These are phyloP conservation scores for Psephotus haematonotus DNA, from an alignment of 2,113 vertebrate genomes.

Conservation along the genomic window DNA sequence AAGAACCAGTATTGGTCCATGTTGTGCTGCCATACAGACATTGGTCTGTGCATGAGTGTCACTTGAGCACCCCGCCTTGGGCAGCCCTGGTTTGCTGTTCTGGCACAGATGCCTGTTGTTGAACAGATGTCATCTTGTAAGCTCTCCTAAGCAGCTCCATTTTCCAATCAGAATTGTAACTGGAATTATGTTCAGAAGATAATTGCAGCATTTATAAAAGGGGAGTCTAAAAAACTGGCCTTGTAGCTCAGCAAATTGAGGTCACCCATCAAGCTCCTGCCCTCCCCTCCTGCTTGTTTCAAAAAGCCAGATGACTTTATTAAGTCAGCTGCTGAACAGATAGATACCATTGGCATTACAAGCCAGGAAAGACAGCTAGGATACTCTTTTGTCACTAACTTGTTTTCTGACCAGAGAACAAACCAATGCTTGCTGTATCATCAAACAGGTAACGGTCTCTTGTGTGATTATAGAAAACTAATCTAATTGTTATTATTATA, in stretches of 20 bases:
- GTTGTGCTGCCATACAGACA: background rate
- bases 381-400: constrained; percentile 21
- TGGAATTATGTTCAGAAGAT: constrained; percentile 66
- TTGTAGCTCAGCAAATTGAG: constrained; percentile 37
- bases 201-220: constrained; percentile 58
- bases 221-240: constrained; percentile 29
- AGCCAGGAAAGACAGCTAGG: constrained; percentile 36
- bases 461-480: constrained; percentile 9
- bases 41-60: background rate
- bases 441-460: constrained; percentile 60
- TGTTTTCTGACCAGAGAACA: constrained; percentile 36
- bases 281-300: background rate
- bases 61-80: background rate
- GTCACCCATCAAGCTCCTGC: constrained; percentile 50
- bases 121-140: constrained; percentile 71
- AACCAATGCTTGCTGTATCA: constrained; percentile 48
- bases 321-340: background rate
- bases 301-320: constrained; percentile 37
- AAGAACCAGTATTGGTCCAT: background rate
- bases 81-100: constrained; percentile 4
- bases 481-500: constrained; percentile 33
- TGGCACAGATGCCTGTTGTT: constrained; percentile 49
- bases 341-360: background rate
- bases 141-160: constrained; percentile 68
- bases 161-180: constrained; percentile 73